Conservation (phyloP, 2,113 vertebrate species). For the human region DNA sequence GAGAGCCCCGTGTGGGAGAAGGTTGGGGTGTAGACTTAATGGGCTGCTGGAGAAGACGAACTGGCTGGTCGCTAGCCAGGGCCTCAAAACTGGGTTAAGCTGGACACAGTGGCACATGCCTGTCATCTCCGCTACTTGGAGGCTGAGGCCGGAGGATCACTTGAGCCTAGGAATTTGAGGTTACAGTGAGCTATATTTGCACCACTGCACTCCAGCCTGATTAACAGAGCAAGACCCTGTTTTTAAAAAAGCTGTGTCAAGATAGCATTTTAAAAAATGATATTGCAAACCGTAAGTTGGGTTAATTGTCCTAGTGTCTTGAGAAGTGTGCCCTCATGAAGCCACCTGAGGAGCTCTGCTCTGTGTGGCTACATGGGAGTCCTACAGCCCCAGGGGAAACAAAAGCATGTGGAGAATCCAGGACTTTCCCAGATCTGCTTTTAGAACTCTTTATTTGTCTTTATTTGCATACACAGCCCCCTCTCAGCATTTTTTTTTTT, state of each 20-base stretch:
- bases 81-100: background rate
- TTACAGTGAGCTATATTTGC: too few relatives aligned
- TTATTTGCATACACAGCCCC: constrained; percentile 33
- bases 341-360: background rate
- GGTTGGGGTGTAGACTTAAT: background rate
- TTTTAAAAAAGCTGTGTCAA: background rate
- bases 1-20: background rate
- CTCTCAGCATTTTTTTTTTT: constrained; percentile 56
- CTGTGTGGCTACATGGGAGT: background rate
- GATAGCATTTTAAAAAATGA: background rate
- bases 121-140: too few relatives aligned
- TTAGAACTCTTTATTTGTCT: background rate
- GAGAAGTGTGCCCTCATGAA: accelerated
- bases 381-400: background rate
- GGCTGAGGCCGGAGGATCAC: too few relatives aligned
- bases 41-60: background rate
- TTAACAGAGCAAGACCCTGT: too few relatives aligned
- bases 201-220: too few relatives aligned
- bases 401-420: background rate
- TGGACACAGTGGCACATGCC: too few relatives aligned
- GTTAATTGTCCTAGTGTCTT: background rate
- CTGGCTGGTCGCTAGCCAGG: background rate
- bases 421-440: constrained; percentile 21
- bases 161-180: too few relatives aligned
- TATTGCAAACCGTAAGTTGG: background rate